These are phyloP conservation scores for Artibeus lituratus DNA, from an alignment of 2,797 vertebrate species.

Conservation along the genomic window DNA sequence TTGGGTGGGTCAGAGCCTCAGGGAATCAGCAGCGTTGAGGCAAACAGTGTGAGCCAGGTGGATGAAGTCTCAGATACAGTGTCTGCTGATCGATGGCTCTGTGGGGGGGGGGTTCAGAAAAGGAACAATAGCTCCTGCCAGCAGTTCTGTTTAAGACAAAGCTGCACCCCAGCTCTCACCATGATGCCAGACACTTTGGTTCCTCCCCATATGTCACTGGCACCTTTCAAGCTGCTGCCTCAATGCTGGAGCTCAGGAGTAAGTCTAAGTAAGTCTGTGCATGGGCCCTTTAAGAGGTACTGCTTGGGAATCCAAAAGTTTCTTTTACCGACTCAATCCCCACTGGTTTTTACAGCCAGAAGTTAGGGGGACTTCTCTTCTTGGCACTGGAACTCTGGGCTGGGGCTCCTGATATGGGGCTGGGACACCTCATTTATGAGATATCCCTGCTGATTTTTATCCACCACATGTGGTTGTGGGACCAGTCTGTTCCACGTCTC, in stretches of 20 bases:
- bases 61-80: too few relatives aligned
- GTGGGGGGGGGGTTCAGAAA: too few relatives aligned
- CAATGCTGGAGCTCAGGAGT: neutral
- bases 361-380: neutral
- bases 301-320: neutral
- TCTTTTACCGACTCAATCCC: neutral
- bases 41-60: too few relatives aligned
- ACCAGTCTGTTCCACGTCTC: neutral
- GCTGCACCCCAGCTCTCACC: neutral
- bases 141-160: too few relatives aligned
- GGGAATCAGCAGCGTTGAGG: too few relatives aligned
- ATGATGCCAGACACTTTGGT: neutral
- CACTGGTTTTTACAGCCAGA: neutral
- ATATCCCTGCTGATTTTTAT: neutral
- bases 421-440: neutral
- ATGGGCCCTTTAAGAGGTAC: neutral
- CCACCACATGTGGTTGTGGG: neutral
- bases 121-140: too few relatives aligned
- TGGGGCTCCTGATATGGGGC: too few relatives aligned
- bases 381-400: neutral
- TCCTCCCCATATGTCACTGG: neutral
- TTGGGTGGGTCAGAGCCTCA: too few relatives aligned
- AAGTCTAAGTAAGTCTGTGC: neutral
- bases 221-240: neutral
- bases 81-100: too few relatives aligned